Evolutionary conservation across 2,113 vertebrate species (phyloP).

Genomic region (Hemiscyllium ocellatum): DNA sequence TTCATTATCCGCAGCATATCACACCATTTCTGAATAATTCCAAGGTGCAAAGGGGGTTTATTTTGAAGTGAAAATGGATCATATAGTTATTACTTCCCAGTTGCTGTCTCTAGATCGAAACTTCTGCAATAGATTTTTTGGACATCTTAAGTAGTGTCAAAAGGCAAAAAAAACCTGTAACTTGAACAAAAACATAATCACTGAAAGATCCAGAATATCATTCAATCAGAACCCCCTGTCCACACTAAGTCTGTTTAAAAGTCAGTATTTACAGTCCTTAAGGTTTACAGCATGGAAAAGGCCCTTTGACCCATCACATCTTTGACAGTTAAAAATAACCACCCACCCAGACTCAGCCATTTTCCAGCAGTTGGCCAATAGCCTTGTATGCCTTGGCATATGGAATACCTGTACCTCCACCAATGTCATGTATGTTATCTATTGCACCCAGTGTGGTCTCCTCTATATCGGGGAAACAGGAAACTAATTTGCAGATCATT

Average conservation of each 20-base stretch:
- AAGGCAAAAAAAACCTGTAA: not conserved
- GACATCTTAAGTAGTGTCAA: not conserved
- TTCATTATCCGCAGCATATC: not conserved
- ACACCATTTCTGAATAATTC: not conserved
- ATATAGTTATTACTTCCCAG: not conserved
- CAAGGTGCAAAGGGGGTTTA: not conserved
- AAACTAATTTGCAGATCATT: too few species aligned
- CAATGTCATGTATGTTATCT: too few species aligned
- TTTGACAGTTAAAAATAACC: too few species aligned
- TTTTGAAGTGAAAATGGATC: not conserved
- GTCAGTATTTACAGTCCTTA: not conserved
- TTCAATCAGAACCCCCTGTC: not conserved
- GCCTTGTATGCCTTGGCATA: too few species aligned
- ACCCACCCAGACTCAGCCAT: too few species aligned
- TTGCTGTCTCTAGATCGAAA: not conserved
- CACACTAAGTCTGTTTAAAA: not conserved
- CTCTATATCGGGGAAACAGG: too few species aligned
- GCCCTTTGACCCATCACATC: too few species aligned
- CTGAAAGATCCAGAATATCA: too few species aligned
- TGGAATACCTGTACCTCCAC: too few species aligned
- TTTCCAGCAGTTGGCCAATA: too few species aligned
- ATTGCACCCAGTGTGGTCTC: too few species aligned
- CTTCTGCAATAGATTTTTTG: not conserved
- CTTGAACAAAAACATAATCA: not conserved
- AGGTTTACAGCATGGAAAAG: too few species aligned